Evolutionary conservation across 2,113 vertebrate genomes (phyloP), one percentile per base, ranked within the genome.

Genomic region (Grantiella picta): DNA sequence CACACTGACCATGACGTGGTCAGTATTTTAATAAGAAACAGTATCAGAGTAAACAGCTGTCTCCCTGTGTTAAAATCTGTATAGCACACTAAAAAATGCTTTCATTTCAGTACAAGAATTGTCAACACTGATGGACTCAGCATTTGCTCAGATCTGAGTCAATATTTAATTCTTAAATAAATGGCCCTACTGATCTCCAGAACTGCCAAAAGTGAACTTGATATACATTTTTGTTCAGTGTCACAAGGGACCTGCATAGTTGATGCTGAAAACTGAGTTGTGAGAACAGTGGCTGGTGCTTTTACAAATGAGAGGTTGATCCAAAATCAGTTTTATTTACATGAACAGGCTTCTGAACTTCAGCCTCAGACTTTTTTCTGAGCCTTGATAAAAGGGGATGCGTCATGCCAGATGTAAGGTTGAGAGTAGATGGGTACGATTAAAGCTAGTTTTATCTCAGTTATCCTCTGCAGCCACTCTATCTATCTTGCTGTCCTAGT

Each of bases 81-180:
- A 38, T 38, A 11, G 38, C 17, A 73, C 28, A 33, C 17, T 69
- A 76, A 89, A 91, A 92, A 47, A 35, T 29, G 1, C 36, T 45
- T 89, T 56, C 11, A 25, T 60, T 89, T 65, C 78, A 44, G n/a
- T 52, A 52, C 14, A 76, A 47, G 40, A 80, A 27, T 60, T 88
- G 50, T n/a, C n/a, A 86, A 1, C 60, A 22, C 40, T 89, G 68
- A 65, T 36, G 36, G 36, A 77, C 68, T 83, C 50, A 89, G 25
- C 12, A 86, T 93, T 93, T 93, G 22, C 45, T 81, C 36, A 89
- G 56, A 59, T 77, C 72, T 73, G 29, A 81, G n/a, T 83, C 72
- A 91, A 86, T 93, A 91, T 65, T 94, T 83, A 81, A 61, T 45
- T 57, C 73, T 89, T 91, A 81, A 84, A 86, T 42, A 92, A 83